Conservation (phyloP, 2,888 invertebrate species). For the Tetropium fuscum region DNA sequence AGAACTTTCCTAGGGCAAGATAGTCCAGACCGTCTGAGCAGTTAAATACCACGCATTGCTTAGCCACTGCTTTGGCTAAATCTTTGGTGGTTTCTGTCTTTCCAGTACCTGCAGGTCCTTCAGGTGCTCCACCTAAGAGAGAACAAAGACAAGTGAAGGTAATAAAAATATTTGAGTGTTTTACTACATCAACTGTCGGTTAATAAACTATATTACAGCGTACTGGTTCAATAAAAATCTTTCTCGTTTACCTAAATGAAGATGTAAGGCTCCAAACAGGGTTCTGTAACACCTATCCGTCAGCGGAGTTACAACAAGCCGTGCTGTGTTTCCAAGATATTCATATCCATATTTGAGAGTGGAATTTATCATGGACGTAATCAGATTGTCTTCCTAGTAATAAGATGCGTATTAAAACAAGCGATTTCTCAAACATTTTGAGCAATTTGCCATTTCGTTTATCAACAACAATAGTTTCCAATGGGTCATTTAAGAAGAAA, state of each 20-base stretch:
- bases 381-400: constrained; percentile 69
- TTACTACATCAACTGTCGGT: no score
- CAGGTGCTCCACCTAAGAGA: constrained; percentile 68
- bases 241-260: constrained; percentile 83
- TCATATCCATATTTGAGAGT: constrained; percentile 92
- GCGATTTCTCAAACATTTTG: no score
- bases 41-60: constrained; percentile 97
- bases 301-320: constrained; percentile 92
- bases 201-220: no score
- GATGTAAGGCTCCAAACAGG: constrained; percentile 89
- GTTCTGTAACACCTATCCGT: constrained; percentile 95
- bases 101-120: constrained; percentile 74
- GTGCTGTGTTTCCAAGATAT: constrained; percentile 89
- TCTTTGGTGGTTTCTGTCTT: constrained; percentile 97
- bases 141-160: no score
- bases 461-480: no score
- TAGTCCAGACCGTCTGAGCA: constrained; percentile 96
- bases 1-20: constrained; percentile 92
- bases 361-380: constrained; percentile 92
- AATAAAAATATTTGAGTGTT: no score
- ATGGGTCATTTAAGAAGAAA: no score
- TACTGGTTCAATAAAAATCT: no score
- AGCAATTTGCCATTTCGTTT: no score
- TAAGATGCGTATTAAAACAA: background rate
- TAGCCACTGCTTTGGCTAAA: constrained; percentile 95